Evolutionary conservation across 2,888 invertebrate species (phyloP).

Genomic region (Pterobdella sp.): DNA sequence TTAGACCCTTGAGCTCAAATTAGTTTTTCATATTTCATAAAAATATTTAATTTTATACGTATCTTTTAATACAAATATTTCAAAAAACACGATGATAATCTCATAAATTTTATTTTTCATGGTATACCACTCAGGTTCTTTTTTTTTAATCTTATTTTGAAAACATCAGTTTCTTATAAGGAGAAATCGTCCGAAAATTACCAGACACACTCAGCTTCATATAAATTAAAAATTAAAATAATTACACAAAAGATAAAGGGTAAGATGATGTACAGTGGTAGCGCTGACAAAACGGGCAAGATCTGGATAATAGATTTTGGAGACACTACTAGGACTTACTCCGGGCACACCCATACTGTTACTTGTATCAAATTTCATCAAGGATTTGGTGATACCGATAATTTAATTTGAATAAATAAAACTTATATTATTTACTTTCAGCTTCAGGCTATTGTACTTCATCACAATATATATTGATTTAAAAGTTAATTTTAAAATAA

Average conservation of each 20-base stretch:
- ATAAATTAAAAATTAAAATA: neutral
- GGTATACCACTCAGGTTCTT: too few relatives aligned
- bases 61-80: too few relatives aligned
- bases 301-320: slow-evolving; percentile 56
- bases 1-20: too few relatives aligned
- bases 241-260: slow-evolving; percentile 49
- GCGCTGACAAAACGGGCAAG: slow-evolving; percentile 53
- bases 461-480: too few relatives aligned
- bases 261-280: slow-evolving; percentile 54
- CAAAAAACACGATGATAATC: too few relatives aligned
- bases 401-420: neutral
- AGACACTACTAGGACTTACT: slow-evolving; percentile 53
- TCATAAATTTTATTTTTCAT: too few relatives aligned
- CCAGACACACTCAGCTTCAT: neutral
- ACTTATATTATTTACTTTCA: neutral
- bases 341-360: slow-evolving; percentile 53
- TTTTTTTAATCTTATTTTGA: too few relatives aligned
- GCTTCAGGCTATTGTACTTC: too few relatives aligned
- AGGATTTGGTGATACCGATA: neutral
- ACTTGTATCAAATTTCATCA: slow-evolving; percentile 47
- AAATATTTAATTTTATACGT: too few relatives aligned
- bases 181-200: neutral
- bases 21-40: too few relatives aligned
- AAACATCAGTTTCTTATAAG: neutral
- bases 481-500: neutral